These are phyloP conservation scores for Eurosta solidaginis DNA, from an alignment of 1,140 invertebrate genomes.

Conservation along the genomic window DNA sequence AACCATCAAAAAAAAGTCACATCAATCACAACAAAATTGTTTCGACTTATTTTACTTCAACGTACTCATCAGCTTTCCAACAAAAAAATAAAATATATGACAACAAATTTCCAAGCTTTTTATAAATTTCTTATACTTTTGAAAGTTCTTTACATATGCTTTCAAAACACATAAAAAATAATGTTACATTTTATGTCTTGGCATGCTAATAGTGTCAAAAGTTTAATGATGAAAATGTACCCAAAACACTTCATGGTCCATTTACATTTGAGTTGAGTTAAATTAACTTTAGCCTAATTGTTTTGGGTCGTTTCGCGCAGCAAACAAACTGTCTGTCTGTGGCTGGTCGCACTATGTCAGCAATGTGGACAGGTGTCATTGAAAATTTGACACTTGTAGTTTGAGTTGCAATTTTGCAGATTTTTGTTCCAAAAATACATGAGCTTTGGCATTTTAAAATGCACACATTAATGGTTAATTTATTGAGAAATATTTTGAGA, in stretches of 20 bases:
- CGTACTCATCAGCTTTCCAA: background rate
- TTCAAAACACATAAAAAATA: background rate
- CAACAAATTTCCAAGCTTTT: background rate
- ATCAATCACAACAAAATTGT: background rate
- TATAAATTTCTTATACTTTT: too few species aligned
- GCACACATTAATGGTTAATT: background rate
- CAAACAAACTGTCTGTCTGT: background rate
- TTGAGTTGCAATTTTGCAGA: conserved; percentile 16
- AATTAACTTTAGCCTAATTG: background rate
- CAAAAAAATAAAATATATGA: background rate
- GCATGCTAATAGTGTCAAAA: conserved; percentile 32
- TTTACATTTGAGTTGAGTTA: background rate
- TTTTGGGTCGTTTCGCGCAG: background rate
- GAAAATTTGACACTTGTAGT: background rate
- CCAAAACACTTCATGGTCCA: background rate
- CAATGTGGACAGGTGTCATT: conserved; percentile 20
- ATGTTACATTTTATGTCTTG: too few species aligned
- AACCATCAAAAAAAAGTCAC: background rate
- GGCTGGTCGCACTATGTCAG: conserved; percentile 8
- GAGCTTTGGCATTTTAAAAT: too few species aligned
- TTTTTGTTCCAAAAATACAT: too few species aligned
- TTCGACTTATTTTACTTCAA: background rate
- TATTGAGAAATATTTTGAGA: background rate
- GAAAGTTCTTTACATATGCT: background rate
- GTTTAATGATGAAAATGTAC: conserved; percentile 27